A percentile compares a stretch with the other conserved stretches of the same genome.
phyloP scores from a whole-genome alignment of 2,888 invertebrate genomes.

The Tethea ocularis region DNA sequence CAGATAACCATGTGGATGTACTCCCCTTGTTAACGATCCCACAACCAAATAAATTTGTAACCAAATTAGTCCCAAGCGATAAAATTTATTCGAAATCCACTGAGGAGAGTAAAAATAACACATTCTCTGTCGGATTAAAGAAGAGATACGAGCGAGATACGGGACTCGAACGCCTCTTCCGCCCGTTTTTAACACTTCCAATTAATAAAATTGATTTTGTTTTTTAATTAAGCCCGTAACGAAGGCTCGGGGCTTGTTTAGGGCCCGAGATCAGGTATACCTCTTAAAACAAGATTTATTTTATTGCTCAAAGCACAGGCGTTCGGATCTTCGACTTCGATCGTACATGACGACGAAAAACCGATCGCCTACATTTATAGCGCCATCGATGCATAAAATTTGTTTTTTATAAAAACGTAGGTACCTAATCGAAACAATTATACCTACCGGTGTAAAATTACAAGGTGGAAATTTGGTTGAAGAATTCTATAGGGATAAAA shows the following conservation, averaged over 20 bases:
- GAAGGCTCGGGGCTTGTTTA: constrained; percentile 74
- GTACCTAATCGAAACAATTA: constrained; percentile 57
- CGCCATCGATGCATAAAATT: constrained; percentile 58
- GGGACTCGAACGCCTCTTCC: constrained; percentile 73
- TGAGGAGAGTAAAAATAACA: constrained; percentile 83
- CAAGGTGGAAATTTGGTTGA: constrained; percentile 51
- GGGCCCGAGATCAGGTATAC: constrained; percentile 71
- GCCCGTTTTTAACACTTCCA: constrained; percentile 84
- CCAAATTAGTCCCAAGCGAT: constrained; percentile 83
- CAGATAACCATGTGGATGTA: constrained; percentile 79
- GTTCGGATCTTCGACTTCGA: constrained; percentile 57
- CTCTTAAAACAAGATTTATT: constrained; percentile 80
- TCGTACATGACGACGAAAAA: constrained; percentile 55
- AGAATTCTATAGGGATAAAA: constrained; percentile 41
- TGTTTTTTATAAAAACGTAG: constrained; percentile 62
- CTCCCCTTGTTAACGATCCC: constrained; percentile 80
- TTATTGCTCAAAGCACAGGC: constrained; percentile 77
- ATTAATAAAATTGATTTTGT: constrained; percentile 84
- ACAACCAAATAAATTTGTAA: constrained; percentile 84
- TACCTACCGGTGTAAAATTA: constrained; percentile 50
- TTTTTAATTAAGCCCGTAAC: constrained; percentile 82
- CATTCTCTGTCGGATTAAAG: constrained; percentile 82
- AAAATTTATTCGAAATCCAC: constrained; percentile 83
- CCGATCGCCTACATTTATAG: constrained; percentile 64
- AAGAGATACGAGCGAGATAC: constrained; percentile 81